Evolutionary conservation across 2,113 vertebrate species (phyloP), one percentile per base, ranked within the genome.

Genomic region (Antigone vipio): DNA sequence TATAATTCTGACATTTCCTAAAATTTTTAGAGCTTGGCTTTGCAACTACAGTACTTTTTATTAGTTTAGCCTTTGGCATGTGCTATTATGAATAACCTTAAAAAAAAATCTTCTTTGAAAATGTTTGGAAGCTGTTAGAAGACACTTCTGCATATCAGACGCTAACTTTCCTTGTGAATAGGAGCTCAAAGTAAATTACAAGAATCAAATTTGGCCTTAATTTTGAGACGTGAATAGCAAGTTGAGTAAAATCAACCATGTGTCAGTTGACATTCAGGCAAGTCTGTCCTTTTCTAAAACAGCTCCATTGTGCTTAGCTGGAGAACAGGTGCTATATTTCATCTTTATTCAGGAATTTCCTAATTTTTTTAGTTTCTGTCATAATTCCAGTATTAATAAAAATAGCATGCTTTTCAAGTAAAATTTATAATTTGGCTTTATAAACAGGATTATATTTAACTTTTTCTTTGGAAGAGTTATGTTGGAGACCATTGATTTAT

Each of bases 401-500:
- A 89, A 47, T 27, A 42, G 2, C 4, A 5, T 49, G 19, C 4
- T 83, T 75, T 59, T 93, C 42, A 83, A 88, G 62, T 66, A 73
- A 77, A 84, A 77, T 66, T 73, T 29, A 34, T 73, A 32, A 42
- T 77, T 13, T 74, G n/a, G 45, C 42, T 86, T 18, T 63, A 44
- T 66, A 90, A 95, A 80, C 26, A 77, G 50, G 30, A 74, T 85
- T 90, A 35, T 40, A 62, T 86, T 92, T 92, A 83, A 79, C 47
- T 85, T 86, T 26, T 32, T 86, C 11, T 86, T 67, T 72, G 34
- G 35, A 81, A 86, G 42, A 16, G 10, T 88, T 73, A 50, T 76
- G 32, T 56, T 92, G 73, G 27, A 79, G 69, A 59, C 8, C 26
- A 77, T n/a, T 93, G 80, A 93, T 94, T 96, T 95, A 76, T 89